Evolutionary conservation across 2,797 vertebrate genomes (phyloP).

Genomic region (Knipowitschia caucasica): DNA sequence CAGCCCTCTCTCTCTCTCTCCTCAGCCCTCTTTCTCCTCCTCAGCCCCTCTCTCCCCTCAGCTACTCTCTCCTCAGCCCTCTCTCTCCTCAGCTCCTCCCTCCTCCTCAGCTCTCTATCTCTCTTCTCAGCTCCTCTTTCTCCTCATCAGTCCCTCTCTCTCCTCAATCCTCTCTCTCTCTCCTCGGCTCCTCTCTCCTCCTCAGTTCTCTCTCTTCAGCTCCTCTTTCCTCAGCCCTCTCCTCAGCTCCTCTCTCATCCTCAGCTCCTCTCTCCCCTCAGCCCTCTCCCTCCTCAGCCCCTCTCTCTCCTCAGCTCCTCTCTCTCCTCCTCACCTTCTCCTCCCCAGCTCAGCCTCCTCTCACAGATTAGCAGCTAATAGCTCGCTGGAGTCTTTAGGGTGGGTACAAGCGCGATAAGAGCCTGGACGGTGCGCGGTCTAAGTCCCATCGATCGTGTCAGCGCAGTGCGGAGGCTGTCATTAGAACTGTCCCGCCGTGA

Average conservation of each 20-base stretch:
- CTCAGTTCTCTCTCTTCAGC: not conserved
- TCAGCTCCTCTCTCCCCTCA: too few species aligned
- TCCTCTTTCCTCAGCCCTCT: too few species aligned
- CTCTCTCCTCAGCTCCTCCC: slow-evolving; percentile 18
- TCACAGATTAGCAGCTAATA: slow-evolving; percentile 39
- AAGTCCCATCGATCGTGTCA: slow-evolving; percentile 11
- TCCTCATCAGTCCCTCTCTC: too few species aligned
- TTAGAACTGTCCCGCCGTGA: slow-evolving; percentile 3
- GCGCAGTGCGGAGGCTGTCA: slow-evolving; percentile 6
- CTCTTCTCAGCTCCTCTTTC: too few species aligned
- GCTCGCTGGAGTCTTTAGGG: slow-evolving; percentile 26
- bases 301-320: not conserved
- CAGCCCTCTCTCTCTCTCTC: not conserved
- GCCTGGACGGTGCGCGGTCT: slow-evolving; percentile 6
- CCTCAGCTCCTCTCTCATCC: not conserved
- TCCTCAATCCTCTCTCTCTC: not conserved
- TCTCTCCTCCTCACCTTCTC: not conserved
- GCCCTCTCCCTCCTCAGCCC: not conserved
- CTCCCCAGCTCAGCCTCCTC: not conserved
- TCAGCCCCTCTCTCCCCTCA: too few species aligned
- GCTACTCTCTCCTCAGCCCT: not conserved
- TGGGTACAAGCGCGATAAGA: slow-evolving; percentile 22
- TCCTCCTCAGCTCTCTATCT: too few species aligned
- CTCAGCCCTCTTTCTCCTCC: not conserved
- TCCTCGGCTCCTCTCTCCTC: not conserved